Conservation (phyloP, 1,140 invertebrate species). For the Leptinotarsa lineolata region DNA sequence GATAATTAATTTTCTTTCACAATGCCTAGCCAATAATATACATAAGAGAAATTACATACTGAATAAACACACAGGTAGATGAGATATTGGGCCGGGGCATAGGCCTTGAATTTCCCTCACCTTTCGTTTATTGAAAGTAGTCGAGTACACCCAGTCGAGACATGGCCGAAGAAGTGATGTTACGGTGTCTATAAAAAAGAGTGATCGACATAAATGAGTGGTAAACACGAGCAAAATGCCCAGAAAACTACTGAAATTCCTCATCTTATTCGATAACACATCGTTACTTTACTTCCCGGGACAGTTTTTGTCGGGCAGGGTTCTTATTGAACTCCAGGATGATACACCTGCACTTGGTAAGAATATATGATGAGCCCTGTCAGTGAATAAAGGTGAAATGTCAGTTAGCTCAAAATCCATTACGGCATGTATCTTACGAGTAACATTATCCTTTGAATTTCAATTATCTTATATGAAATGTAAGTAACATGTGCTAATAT, state of each 20-base stretch:
- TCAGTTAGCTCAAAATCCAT: conserved; percentile 18
- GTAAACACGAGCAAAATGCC: conserved; percentile 66
- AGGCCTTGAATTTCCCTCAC: conserved; percentile 41
- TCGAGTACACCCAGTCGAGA: conserved; percentile 30
- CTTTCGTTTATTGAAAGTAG: conserved; percentile 35
- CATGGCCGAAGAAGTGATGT: conserved; percentile 29
- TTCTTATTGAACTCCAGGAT: conserved; percentile 89
- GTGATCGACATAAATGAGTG: conserved; percentile 25
- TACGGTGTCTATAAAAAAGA: conserved; percentile 21
- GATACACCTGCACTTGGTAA: conserved; percentile 85
- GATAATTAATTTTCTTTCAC: background rate
- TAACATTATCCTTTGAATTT: background rate
- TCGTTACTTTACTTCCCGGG: conserved; percentile 91
- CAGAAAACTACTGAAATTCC: conserved; percentile 87
- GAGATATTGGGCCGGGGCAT: conserved; percentile 15
- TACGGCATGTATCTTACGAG: background rate
- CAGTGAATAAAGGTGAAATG: conserved; percentile 14
- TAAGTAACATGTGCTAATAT: too few species aligned
- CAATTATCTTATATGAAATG: background rate
- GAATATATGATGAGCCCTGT: conserved; percentile 43
- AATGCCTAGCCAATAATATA: background rate
- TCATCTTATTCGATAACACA: conserved; percentile 92
- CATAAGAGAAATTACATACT: background rate
- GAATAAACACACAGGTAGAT: conserved; percentile 9
- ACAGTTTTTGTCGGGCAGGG: conserved; percentile 87